Evolutionary conservation across 2,113 vertebrate species (phyloP), one percentile per base, ranked within the genome.

Genomic region (Ictalurus punctatus): DNA sequence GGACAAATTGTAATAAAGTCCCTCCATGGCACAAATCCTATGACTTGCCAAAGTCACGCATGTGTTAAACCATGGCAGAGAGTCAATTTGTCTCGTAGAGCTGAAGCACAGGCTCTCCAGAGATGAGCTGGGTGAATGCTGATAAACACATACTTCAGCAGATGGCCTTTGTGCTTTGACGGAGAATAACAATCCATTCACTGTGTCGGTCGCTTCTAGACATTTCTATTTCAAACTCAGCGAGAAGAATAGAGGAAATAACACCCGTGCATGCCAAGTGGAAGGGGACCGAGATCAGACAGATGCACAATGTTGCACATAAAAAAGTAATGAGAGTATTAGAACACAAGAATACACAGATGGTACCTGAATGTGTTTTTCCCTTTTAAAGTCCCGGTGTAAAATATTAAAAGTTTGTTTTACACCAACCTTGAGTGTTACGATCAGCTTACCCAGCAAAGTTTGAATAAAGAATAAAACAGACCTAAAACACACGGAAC

Each of bases 141-240:
- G 88, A 87, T 65, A 83, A 83, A 78, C 58, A 81, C 59, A 78
- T 84, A 67, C 59, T 89, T 87, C 74, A 82, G 76, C 65, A 87
- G 86, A 87, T 76, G 61, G 67, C 74, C 86, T 89, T 83, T 91
- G 58, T 59, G 88, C 83, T 69, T 10, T 78, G 67, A 88, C 34
- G 40, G 59, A 48, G 74, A 84, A 85, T 78, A 85, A 74, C 25
- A 89, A 25, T 25, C 81, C 2, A 85, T 74, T 85, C 44, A 63
- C 54, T 0, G 59, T 27, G 80, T 48, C 56, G 65, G 34, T 85
- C 17, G 73, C 52, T 83, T 40, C 30, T 8, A 89, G 58, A 80
- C 65, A 10, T 67, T 76, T 67, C 85, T 52, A 44, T 85, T 85
- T 88, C 16, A 83, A 83, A 82, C 83, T 87, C 71, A 14, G n/a